A percentile compares a stretch with the other conserved stretches of the same genome.
Conservation (phyloP, 2,113 vertebrate genomes). For the Channa argus region DNA sequence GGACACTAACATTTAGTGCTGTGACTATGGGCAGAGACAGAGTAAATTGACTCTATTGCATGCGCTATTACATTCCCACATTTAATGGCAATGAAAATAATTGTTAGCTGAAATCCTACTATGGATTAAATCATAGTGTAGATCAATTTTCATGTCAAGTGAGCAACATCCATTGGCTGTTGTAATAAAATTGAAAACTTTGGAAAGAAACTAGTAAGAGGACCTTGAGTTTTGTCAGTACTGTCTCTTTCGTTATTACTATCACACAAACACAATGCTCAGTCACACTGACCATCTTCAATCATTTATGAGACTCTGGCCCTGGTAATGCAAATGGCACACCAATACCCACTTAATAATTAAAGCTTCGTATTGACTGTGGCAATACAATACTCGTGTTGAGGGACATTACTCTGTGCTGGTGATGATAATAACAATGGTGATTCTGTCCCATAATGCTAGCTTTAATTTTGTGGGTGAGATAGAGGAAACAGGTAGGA, state of each 20-base stretch:
- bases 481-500: not conserved
- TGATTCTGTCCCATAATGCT: constrained; percentile 56
- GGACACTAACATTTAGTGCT: too few species aligned
- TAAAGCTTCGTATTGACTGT: constrained; percentile 75
- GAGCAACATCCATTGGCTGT: not conserved
- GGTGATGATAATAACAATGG: constrained; percentile 65
- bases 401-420: constrained; percentile 69
- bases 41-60: too few species aligned
- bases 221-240: not conserved
- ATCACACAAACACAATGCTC: constrained; percentile 26
- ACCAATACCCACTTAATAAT: constrained; percentile 75
- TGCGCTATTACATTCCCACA: too few species aligned
- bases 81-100: not conserved
- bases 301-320: constrained; percentile 70
- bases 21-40: too few species aligned
- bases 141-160: not conserved
- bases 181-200: not conserved
- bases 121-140: not conserved
- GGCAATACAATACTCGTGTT: constrained; percentile 70
- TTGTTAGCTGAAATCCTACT: not conserved
- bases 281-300: constrained; percentile 63
- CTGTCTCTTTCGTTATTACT: constrained; percentile 4
- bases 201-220: not conserved
- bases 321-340: constrained; percentile 67
- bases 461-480: constrained; percentile 49